Conservation (phyloP, 1,140 invertebrate genomes). For the Ceratosolen fusciceps region DNA sequence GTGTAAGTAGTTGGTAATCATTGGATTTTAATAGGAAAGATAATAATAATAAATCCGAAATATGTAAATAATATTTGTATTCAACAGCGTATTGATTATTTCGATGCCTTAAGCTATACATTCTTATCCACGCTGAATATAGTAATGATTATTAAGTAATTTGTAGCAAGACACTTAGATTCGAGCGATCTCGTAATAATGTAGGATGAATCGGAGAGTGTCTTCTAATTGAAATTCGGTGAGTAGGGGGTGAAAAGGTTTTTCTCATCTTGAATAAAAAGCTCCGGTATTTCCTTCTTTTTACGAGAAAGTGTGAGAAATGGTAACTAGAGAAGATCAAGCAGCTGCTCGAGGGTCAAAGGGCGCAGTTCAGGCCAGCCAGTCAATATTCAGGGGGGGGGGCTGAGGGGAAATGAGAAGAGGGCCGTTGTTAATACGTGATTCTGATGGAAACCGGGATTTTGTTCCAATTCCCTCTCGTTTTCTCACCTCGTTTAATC, state of each 20-base stretch:
- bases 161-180: not conserved
- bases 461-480: not conserved
- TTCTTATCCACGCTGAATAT: not conserved
- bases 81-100: too few relatives aligned
- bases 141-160: not conserved
- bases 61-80: too few relatives aligned
- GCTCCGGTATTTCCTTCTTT: not conserved
- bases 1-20: too few relatives aligned
- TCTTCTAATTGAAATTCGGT: not conserved
- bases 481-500: not conserved
- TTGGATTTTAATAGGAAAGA: too few relatives aligned
- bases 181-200: not conserved
- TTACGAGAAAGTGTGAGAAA: not conserved
- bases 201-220: not conserved
- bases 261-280: not conserved
- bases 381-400: not conserved
- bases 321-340: not conserved
- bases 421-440: conserved; percentile 20
- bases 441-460: not conserved
- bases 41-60: too few relatives aligned
- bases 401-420: too few relatives aligned
- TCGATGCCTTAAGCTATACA: too few relatives aligned
- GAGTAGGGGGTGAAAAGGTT: not conserved
- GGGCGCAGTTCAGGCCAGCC: not conserved
- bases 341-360: not conserved